These are phyloP conservation scores for Pseudococcus viburni DNA, from an alignment of 2,888 invertebrate species.

Conservation along the genomic window DNA sequence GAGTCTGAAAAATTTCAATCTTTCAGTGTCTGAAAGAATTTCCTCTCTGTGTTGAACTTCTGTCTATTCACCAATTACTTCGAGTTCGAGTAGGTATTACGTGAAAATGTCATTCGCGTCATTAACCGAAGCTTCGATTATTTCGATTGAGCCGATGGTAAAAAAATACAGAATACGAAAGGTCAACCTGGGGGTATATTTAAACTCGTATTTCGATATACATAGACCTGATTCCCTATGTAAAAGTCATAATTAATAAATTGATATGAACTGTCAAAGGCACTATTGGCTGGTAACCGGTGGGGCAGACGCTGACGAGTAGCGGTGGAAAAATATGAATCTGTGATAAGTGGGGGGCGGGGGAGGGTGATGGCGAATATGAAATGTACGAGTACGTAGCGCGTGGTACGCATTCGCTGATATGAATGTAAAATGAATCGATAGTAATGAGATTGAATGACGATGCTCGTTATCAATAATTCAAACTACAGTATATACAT, in stretches of 20 bases:
- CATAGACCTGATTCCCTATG: background rate
- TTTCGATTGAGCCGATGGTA: background rate
- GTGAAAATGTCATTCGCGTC: background rate
- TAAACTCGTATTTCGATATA: background rate
- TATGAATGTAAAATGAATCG: slow-evolving; percentile 61
- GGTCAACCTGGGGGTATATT: background rate
- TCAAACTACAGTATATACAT: slow-evolving; percentile 47
- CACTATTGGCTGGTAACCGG: background rate
- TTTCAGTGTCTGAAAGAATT: no score
- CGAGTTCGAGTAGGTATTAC: no score
- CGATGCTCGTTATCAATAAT: slow-evolving; percentile 62
- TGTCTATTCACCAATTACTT: no score
- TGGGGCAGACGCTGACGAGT: background rate
- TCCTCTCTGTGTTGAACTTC: no score
- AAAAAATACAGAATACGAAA: background rate
- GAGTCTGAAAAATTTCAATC: no score
- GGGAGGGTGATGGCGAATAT: background rate
- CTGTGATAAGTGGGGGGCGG: background rate
- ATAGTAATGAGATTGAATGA: slow-evolving; percentile 64
- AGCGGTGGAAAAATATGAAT: background rate
- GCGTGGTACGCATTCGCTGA: slow-evolving; percentile 29
- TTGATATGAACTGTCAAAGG: slow-evolving; percentile 33
- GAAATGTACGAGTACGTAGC: slow-evolving; percentile 10
- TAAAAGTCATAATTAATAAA: slow-evolving; percentile 53
- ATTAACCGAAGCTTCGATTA: background rate